Base-by-base conservation (phyloP, 2,888 invertebrate species). In the Limnephilus marmoratus region DNA sequence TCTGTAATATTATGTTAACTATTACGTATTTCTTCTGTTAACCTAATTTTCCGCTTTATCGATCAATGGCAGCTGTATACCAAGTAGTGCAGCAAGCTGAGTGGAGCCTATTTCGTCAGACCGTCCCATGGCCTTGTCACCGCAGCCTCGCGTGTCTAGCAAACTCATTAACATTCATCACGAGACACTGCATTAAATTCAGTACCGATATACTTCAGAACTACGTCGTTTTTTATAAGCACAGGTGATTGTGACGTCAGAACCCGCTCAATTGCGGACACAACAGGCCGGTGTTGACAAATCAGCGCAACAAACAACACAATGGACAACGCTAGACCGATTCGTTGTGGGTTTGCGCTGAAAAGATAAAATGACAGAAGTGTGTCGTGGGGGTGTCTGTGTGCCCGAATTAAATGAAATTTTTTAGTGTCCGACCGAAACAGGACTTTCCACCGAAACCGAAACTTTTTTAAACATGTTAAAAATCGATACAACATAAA, bases 241-340 rank as follows among this genome's bases (percentile, higher is more conserved):
- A 86, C 86, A 86, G 86, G 86, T 86, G 86, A 86, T 49, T 12
- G 86, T 86, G 86, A 86, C 86, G 86, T 86, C 86, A 86, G 13
- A 11, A 37, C 45, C 49, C 29, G 12, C 29, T 53, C 49, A 86
- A 41, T 86, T 12, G 45, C n/a, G 34, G 34, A 82, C 82, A 82
- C 29, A 31, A 82, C 31, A 34, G 13, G 9, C 29, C 34, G 82
- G 34, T 34, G 82, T 82, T 82, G 68, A 68, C 68, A 68, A 68
- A 85, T 85, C n/a, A 41, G n/a, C 45, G 11, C 24, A 18, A 11
- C 11, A 41, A 24, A 85, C 82, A 82, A 41, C 9, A 82, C 82
- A 82, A 82, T 82, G 31, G 13, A 82, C 68, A 68, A 68, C 68
- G 68, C 24, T 68, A 9, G 7, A 24, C 68, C 68, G 68, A 68